A percentile compares a stretch with the other conserved stretches of the same genome.
Conservation (phyloP, 1,140 invertebrate genomes). For the Caerostris darwini region DNA sequence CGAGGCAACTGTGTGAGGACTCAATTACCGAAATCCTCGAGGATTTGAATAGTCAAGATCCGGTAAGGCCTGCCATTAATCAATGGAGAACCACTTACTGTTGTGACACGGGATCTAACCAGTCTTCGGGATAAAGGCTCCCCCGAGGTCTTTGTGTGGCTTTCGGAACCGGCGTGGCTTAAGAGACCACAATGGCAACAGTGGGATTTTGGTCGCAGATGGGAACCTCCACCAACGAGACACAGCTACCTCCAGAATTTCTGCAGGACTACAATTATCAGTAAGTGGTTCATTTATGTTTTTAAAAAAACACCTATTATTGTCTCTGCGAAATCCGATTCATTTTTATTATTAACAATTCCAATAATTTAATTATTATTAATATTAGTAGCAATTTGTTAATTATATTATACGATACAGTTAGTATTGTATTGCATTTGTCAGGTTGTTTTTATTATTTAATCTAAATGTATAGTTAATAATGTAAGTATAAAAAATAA, state of each 20-base stretch:
- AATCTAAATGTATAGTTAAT: too few relatives aligned
- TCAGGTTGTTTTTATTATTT: too few relatives aligned
- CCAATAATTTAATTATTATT: too few relatives aligned
- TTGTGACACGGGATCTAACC: background rate
- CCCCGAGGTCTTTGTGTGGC: background rate
- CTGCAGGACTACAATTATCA: conserved; percentile 71
- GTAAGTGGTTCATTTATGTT: conserved; percentile 2
- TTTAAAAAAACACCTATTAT: too few relatives aligned
- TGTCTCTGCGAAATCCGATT: too few relatives aligned
- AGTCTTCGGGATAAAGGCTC: background rate
- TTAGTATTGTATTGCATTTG: too few relatives aligned
- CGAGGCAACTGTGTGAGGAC: background rate
- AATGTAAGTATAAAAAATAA: too few relatives aligned
- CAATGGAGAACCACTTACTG: background rate
- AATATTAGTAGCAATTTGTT: too few relatives aligned
- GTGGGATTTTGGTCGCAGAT: conserved; percentile 76
- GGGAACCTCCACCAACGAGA: conserved; percentile 74
- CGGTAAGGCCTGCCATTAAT: background rate
- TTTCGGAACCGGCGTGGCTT: conserved; percentile 20
- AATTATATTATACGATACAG: too few relatives aligned
- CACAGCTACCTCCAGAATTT: conserved; percentile 69
- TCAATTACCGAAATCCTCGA: conserved; percentile 9
- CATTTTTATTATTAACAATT: too few relatives aligned
- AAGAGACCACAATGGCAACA: conserved; percentile 52
- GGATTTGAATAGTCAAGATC: conserved; percentile 6